Evolutionary conservation across 2,797 vertebrate genomes (phyloP).

Genomic region (Eutrigla gurnardus): DNA sequence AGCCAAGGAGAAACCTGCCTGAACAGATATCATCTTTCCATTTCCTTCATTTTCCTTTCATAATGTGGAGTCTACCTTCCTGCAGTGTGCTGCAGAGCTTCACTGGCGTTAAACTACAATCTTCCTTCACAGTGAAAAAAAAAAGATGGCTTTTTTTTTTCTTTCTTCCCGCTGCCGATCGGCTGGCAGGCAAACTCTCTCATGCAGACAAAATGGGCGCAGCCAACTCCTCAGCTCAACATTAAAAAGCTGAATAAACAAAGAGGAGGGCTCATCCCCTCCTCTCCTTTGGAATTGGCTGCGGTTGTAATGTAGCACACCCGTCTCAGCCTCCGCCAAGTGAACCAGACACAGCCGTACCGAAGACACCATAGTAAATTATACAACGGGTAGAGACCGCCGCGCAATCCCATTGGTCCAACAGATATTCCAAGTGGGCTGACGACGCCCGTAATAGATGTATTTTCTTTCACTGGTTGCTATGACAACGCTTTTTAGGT

Average conservation of each 20-base stretch:
- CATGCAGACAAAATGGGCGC: conserved; percentile 56
- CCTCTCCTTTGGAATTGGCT: conserved; percentile 49
- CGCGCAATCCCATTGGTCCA: conserved; percentile 40
- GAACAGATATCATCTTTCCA: background rate
- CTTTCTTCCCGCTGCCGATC: conserved; percentile 9
- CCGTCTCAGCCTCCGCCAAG: conserved; percentile 50
- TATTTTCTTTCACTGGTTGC: conserved; percentile 37
- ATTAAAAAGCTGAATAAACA: conserved; percentile 72
- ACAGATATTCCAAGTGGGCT: conserved; percentile 13
- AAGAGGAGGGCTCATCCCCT: conserved; percentile 51
- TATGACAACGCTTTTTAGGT: conserved; percentile 39
- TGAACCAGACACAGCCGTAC: conserved; percentile 54
- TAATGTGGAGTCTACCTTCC: background rate
- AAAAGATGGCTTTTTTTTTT: conserved; percentile 37
- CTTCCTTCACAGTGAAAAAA: conserved; percentile 24
- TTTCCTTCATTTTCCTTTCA: background rate
- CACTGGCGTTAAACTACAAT: conserved; percentile 20
- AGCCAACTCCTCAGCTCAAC: conserved; percentile 60
- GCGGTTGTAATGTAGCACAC: conserved; percentile 43
- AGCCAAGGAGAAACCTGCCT: background rate
- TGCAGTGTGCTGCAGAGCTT: conserved; percentile 24
- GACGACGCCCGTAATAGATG: conserved; percentile 22
- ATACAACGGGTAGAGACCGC: conserved; percentile 48
- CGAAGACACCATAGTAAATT: conserved; percentile 59
- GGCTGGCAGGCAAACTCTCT: conserved; percentile 59